Evolutionary conservation across 2,797 vertebrate genomes (phyloP).

Genomic region (Chrosomus eos): DNA sequence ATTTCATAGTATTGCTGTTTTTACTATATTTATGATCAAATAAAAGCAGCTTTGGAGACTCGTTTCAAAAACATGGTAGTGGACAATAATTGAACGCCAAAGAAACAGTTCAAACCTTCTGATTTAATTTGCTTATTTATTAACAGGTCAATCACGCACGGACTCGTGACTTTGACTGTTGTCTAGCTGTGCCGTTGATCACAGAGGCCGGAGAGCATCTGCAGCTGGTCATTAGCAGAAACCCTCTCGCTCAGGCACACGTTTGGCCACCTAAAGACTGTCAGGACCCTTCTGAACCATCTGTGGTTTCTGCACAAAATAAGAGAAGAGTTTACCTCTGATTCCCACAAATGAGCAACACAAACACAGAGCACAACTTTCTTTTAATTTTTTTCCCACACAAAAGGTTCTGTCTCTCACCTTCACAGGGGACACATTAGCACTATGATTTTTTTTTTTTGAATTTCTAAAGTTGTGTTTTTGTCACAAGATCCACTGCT

Average conservation of each 20-base stretch:
- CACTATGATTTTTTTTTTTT: no score
- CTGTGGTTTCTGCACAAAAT: constrained; percentile 71
- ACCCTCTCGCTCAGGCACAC: constrained; percentile 76
- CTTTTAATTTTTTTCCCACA: background rate
- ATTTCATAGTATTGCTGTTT: background rate
- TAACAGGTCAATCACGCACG: constrained; percentile 88
- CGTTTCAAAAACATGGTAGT: background rate
- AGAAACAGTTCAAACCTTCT: background rate
- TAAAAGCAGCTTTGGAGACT: background rate
- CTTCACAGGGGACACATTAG: background rate
- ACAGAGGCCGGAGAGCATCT: constrained; percentile 86
- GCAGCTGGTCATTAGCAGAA: constrained; percentile 93
- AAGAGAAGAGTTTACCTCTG: constrained; percentile 68
- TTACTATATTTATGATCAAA: background rate
- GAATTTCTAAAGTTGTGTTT: no score
- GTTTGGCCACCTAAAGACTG: constrained; percentile 65
- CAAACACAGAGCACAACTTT: constrained; percentile 17
- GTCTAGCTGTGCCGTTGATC: constrained; percentile 92
- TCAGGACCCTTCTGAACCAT: constrained; percentile 65
- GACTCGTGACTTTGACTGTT: constrained; percentile 95
- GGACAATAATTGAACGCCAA: background rate
- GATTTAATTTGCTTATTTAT: background rate
- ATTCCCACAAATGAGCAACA: constrained; percentile 58
- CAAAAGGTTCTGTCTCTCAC: constrained; percentile 38
- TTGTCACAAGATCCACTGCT: constrained; percentile 6